These are phyloP conservation scores for Cynoglossus semilaevis DNA, from an alignment of 2,113 vertebrate genomes.

Conservation along the genomic window DNA sequence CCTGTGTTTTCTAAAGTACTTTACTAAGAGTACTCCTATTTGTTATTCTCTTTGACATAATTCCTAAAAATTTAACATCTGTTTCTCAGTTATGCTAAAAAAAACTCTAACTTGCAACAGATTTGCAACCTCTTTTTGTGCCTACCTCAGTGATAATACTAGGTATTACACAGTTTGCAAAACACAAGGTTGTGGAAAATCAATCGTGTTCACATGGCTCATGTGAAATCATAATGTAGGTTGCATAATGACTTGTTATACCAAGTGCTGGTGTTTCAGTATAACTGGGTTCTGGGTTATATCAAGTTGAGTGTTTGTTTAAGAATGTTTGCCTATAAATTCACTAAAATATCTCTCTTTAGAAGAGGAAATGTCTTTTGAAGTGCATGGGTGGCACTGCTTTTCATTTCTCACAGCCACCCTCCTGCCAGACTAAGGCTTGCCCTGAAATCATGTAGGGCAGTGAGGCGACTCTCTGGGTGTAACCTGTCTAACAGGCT, in stretches of 20 bases:
- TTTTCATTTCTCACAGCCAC: slow-evolving; percentile 24
- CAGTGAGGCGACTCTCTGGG: slow-evolving; percentile 30
- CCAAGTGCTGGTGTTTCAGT: neutral
- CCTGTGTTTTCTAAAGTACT: too few species aligned
- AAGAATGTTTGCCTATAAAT: neutral
- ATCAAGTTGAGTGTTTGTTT: neutral
- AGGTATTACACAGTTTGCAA: too few species aligned
- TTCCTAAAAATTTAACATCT: too few species aligned
- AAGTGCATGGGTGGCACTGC: slow-evolving; percentile 28
- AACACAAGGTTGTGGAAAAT: too few species aligned
- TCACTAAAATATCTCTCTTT: neutral
- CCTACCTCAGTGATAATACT: too few species aligned
- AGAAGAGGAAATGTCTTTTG: slow-evolving; percentile 17
- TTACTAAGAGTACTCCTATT: too few species aligned
- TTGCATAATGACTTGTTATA: too few species aligned
- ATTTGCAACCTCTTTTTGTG: too few species aligned
- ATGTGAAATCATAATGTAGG: neutral
- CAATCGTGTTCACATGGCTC: neutral
- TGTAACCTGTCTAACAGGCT: slow-evolving; percentile 53
- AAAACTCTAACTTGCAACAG: too few species aligned
- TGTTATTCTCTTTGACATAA: too few species aligned
- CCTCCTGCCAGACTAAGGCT: slow-evolving; percentile 27
- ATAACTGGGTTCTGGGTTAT: neutral
- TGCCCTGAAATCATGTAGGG: slow-evolving; percentile 33
- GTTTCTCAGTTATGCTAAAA: too few species aligned